Percentiles rank a stretch among this genome's conserved stretches.
Conservation (phyloP, 2,113 vertebrate genomes). For the Mastomys coucha region DNA sequence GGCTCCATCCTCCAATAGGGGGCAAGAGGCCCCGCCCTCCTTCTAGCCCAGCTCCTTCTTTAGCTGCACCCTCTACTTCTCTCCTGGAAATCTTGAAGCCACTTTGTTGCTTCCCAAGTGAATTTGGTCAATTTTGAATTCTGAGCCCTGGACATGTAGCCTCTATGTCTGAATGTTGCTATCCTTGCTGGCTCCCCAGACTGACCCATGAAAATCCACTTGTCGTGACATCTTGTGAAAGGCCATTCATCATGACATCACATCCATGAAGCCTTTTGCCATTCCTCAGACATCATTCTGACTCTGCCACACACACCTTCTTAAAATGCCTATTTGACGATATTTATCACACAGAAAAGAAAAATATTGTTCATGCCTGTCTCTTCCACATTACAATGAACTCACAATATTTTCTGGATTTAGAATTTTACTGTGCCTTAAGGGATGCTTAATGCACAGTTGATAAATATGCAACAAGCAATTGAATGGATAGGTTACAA, state of each 20-base stretch:
- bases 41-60: not conserved
- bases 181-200: not conserved
- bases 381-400: not conserved
- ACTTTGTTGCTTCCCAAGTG: not conserved
- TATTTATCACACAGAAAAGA: not conserved
- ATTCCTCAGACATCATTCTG: not conserved
- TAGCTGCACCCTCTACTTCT: not conserved
- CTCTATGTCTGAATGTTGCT: not conserved
- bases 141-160: not conserved
- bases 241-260: not conserved
- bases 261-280: not conserved
- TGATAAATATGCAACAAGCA: not conserved
- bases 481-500: not conserved
- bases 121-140: not conserved
- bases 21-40: not conserved
- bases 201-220: not conserved
- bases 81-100: not conserved
- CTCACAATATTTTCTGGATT: not conserved
- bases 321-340: not conserved
- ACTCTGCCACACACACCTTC: not conserved
- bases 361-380: not conserved
- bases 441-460: not conserved
- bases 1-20: not conserved
- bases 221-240: not conserved
- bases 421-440: not conserved